phyloP scores from a whole-genome alignment of 1,140 invertebrate species.

The Aphidius ervi region DNA sequence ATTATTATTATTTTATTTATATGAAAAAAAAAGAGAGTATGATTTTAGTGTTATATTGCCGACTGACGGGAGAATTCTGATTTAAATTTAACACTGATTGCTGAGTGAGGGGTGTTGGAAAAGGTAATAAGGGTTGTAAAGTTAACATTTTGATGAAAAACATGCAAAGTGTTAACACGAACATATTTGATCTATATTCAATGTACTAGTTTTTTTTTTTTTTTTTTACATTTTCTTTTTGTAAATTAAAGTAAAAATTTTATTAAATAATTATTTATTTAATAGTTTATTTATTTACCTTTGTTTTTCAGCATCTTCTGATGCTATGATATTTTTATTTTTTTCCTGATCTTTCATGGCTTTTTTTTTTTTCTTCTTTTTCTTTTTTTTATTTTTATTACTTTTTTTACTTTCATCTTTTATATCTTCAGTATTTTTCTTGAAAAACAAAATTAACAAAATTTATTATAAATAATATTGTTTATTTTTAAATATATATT shows the following conservation, averaged over 20 bases:
- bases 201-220: conserved; percentile 3
- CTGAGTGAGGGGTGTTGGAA: not conserved
- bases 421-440: not conserved
- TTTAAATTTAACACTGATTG: conserved; percentile 23
- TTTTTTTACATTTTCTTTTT: conserved; percentile 5
- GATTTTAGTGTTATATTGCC: not conserved
- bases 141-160: not conserved
- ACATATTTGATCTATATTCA: conserved; percentile 17
- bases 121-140: too few relatives aligned
- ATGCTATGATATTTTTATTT: conserved; percentile 23
- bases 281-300: conserved; percentile 20
- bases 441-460: not conserved
- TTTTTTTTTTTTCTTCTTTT: conserved; percentile 23
- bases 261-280: not conserved
- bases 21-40: too few relatives aligned
- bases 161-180: conserved; percentile 19
- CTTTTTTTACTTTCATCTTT: not conserved
- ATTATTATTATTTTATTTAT: not conserved
- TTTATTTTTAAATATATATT: not conserved
- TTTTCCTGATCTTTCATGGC: conserved; percentile 25
- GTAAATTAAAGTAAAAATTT: not conserved
- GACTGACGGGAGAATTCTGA: conserved; percentile 13
- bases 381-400: conserved; percentile 11
- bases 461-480: not conserved
- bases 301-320: conserved; percentile 22